Base-by-base conservation (phyloP, 2,113 vertebrate genomes). In the Hassar affinis region DNA sequence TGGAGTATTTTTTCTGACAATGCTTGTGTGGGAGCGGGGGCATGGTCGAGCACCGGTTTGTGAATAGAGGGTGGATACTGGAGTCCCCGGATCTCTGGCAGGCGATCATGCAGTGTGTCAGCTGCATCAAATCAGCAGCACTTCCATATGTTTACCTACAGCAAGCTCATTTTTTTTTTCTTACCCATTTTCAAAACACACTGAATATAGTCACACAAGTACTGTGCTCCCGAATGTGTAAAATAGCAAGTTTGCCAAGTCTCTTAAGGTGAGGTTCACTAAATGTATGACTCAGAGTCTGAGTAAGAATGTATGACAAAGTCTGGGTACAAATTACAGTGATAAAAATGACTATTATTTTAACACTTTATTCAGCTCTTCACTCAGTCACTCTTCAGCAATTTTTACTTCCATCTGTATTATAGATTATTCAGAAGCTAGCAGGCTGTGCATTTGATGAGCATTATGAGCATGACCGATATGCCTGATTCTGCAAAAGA, bases 401-500 rank as follows among this genome's bases (percentile, higher is more conserved):
- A 20, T 38, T 68, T 68, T 69, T 45, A 20, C 66, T 69, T 45
- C 38, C 66, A 49, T 72, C 45, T 52, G 27, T 75, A 52, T 52
- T 18, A 75, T 30, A 75, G 47, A 51, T 52, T 27, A 75, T 52
- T 75, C 72, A 75, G 15, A 74, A 74, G 27, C 69, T n/a, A 72
- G 42, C 69, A 49, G 42, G 69, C 47, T 18, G 47, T 47, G 30
- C 47, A 75, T 75, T 52, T 75, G 72, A 75, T 75, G 47, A 52
- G 27, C 47, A 52, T 62, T 17, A 62, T 30, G 57, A 62, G 57
- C 57, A 79, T 62, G 78, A 79, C 78, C n/a, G 57, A 79, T 47
- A 64, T 49, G 78, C 59, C 25, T 62, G 38, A 79, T 62, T 79
- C 14, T 47, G 56, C 38, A 54, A 47, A 62, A 61, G 56, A n/a